Evolutionary conservation across 1,140 invertebrate genomes (phyloP).

Genomic region (Platorchestia sp.): DNA sequence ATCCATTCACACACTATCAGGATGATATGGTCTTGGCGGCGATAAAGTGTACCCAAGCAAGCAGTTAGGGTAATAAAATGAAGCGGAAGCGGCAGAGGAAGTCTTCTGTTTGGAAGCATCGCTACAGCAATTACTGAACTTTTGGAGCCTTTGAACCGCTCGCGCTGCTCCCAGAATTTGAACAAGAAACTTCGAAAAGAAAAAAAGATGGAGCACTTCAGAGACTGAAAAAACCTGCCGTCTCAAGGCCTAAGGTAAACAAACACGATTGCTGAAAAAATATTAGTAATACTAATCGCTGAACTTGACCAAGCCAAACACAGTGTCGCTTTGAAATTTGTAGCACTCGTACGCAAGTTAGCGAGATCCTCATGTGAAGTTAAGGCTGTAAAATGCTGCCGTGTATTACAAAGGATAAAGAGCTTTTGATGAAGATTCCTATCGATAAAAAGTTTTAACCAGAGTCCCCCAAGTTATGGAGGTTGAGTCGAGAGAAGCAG

Average conservation of each 20-base stretch:
- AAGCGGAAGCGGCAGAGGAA: background rate
- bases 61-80: background rate
- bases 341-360: background rate
- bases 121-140: constrained; percentile 28
- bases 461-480: constrained; percentile 35
- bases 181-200: background rate
- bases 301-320: background rate
- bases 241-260: background rate
- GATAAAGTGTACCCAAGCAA: background rate
- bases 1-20: background rate
- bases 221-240: background rate
- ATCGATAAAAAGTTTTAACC: constrained; percentile 47
- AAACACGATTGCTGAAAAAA: background rate
- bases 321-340: background rate
- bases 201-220: background rate
- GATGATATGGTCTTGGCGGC: background rate
- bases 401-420: constrained; percentile 43
- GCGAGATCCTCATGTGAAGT: background rate
- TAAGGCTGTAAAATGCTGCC: background rate
- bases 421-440: constrained; percentile 46
- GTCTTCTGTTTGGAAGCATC: background rate
- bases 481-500: background rate
- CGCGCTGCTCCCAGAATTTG: background rate
- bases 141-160: constrained; percentile 26
- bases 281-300: background rate